phyloP scores from a whole-genome alignment of 2,113 vertebrate species.

The Tylochromis polylepis region DNA sequence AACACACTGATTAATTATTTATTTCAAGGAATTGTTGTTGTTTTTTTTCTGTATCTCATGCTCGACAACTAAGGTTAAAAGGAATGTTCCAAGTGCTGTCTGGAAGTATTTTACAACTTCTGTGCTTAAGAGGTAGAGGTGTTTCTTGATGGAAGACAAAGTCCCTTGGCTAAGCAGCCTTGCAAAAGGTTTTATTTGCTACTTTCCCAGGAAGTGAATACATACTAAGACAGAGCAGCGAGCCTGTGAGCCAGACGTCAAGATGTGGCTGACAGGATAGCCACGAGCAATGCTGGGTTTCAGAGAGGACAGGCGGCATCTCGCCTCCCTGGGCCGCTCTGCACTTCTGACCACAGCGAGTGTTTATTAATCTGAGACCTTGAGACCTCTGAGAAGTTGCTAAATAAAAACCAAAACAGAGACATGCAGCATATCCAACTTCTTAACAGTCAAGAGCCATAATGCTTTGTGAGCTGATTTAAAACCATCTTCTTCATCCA shows the following conservation, averaged over 20 bases:
- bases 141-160: slow-evolving; percentile 71
- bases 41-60: slow-evolving; percentile 18
- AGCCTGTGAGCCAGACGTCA: slow-evolving; percentile 49
- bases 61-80: slow-evolving; percentile 70
- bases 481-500: slow-evolving; percentile 29
- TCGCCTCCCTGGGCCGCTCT: slow-evolving; percentile 52
- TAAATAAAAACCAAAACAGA: slow-evolving; percentile 44
- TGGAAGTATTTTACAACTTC: slow-evolving; percentile 67
- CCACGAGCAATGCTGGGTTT: slow-evolving; percentile 33
- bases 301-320: slow-evolving; percentile 55
- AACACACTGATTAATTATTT: slow-evolving; percentile 65
- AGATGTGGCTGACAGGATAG: slow-evolving; percentile 51
- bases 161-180: slow-evolving; percentile 46
- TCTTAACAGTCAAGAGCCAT: slow-evolving; percentile 32
- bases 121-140: slow-evolving; percentile 59
- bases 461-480: slow-evolving; percentile 38
- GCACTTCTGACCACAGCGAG: slow-evolving; percentile 62
- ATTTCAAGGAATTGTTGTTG: slow-evolving; percentile 36
- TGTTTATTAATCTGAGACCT: slow-evolving; percentile 80
- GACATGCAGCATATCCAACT: slow-evolving; percentile 19
- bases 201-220: slow-evolving; percentile 61
- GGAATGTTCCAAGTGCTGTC: slow-evolving; percentile 61
- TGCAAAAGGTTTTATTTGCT: slow-evolving; percentile 66
- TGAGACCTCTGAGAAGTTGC: slow-evolving; percentile 64
- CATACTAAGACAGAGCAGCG: slow-evolving; percentile 20